These are phyloP conservation scores for Kryptolebias marmoratus DNA, from an alignment of 2,113 vertebrate genomes.

Conservation along the genomic window DNA sequence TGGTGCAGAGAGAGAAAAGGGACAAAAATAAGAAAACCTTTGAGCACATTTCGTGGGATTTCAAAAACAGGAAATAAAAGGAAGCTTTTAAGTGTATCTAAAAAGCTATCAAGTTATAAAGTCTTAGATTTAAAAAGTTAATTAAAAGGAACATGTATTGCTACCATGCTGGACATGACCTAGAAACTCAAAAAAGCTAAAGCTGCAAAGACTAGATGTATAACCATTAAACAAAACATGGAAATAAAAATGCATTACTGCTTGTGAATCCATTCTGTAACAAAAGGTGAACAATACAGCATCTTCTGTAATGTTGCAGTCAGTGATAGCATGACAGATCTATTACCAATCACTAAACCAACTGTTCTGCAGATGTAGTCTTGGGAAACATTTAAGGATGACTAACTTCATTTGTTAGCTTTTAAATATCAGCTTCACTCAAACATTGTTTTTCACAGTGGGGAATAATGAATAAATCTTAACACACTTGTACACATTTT, in stretches of 20 bases:
- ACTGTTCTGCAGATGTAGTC: too few relatives aligned
- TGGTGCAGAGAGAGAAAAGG: conserved; percentile 14
- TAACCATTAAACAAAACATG: neutral
- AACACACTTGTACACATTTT: too few relatives aligned
- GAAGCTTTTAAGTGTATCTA: neutral
- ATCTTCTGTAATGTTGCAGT: too few relatives aligned
- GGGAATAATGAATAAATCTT: too few relatives aligned
- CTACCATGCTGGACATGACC: conserved; percentile 31
- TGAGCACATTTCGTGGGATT: conserved; percentile 6
- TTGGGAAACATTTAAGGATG: too few relatives aligned
- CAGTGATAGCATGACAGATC: too few relatives aligned
- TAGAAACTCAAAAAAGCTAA: conserved; percentile 44
- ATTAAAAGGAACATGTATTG: neutral
- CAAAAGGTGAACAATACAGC: neutral
- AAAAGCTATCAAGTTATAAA: neutral
- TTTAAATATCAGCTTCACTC: too few relatives aligned
- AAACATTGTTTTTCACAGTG: too few relatives aligned
- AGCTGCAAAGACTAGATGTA: neutral
- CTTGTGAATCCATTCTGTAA: neutral
- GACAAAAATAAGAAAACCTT: conserved; percentile 8
- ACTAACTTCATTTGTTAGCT: too few relatives aligned
- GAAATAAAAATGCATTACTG: conserved; percentile 12
- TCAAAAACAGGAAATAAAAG: neutral
- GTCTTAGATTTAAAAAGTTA: neutral
- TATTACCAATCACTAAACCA: too few relatives aligned